Base-by-base conservation (phyloP, 2,888 invertebrate species). In the Lamproptera curius region DNA sequence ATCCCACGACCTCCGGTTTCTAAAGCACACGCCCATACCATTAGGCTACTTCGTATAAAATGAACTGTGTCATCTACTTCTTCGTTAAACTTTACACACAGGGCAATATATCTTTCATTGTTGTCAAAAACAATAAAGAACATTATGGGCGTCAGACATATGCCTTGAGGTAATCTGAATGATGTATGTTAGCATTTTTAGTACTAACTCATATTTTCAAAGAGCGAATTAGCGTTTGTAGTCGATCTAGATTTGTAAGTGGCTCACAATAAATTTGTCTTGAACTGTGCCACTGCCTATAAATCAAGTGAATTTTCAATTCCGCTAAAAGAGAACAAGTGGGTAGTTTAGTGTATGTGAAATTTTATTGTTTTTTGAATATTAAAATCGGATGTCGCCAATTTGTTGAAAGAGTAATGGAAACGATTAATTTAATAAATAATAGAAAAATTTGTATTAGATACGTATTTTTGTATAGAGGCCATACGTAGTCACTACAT, bases 281-380 rank as follows among this genome's bases (percentile, higher is more conserved):
- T 39, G 39, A 45, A 33, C n/a, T 39, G 17, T 14, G 33, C 39
- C 16, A 34, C 3, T 17, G 33, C 38, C n/a, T n/a, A 11, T 45
- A 33, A 39, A 45, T 39, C 33, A 45, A 11, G 6, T 20, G 2
- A 23, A 16, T 45, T 28, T 38, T 34, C 33, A 33, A 45, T 45
- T 39, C 33, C 36, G 31, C 20, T 38, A n/a, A n/a, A n/a, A n/a
- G n/a, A n/a, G n/a, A n/a, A n/a, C n/a, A n/a, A n/a, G n/a, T n/a
- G n/a, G n/a, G n/a, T n/a, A n/a, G n/a, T n/a, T n/a, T n/a, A n/a
- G n/a, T n/a, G n/a, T n/a, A n/a, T n/a, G n/a, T n/a, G n/a, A n/a
- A n/a, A n/a, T n/a, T n/a, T n/a, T n/a, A n/a, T n/a, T n/a, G n/a
- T n/a, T n/a, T n/a, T n/a, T n/a, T n/a, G n/a, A n/a, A n/a, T n/a